Evolutionary conservation across 2,888 invertebrate genomes (phyloP).

Genomic region (Matsumyia berberina): DNA sequence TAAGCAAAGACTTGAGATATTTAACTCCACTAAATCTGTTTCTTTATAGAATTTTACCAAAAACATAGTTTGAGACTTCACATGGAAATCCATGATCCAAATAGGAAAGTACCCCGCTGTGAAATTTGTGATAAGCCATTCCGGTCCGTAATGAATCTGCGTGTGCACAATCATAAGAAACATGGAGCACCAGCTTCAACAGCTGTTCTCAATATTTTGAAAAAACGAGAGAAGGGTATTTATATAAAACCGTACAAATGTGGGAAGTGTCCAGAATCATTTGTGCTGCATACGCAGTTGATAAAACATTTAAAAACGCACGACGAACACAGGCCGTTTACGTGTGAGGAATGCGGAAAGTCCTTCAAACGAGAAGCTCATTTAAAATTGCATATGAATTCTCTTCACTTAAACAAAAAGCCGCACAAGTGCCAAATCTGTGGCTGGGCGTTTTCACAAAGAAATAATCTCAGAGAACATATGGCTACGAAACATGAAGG

Average conservation of each 20-base stretch:
- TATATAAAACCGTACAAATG: conserved; percentile 57
- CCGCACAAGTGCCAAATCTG: conserved; percentile 51
- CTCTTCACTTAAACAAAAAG: conserved; percentile 49
- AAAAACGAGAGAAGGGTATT: neutral
- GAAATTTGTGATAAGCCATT: conserved; percentile 45
- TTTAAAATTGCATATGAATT: conserved; percentile 46
- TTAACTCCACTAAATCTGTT: neutral
- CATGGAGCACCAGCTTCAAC: conserved; percentile 44
- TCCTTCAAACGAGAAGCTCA: conserved; percentile 57
- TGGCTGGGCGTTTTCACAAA: conserved; percentile 50
- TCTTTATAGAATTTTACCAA: conserved; percentile 28
- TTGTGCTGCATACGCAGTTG: conserved; percentile 54
- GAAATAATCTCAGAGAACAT: conserved; percentile 48
- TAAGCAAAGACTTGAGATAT: neutral
- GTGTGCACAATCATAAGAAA: conserved; percentile 48
- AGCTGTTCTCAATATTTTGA: conserved; percentile 25
- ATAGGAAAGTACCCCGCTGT: conserved; percentile 7
- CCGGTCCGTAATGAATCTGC: conserved; percentile 36
- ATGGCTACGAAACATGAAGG: conserved; percentile 40
- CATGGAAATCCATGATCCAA: conserved; percentile 31
- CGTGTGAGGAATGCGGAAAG: conserved; percentile 35
- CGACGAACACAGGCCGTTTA: conserved; percentile 36
- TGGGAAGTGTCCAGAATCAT: conserved; percentile 34
- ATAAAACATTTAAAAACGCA: conserved; percentile 52
- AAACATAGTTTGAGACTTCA: conserved; percentile 31